Evolutionary conservation across 2,888 invertebrate species (phyloP), one percentile per base, ranked within the genome.

Genomic region (Standfussiana lucernea): DNA sequence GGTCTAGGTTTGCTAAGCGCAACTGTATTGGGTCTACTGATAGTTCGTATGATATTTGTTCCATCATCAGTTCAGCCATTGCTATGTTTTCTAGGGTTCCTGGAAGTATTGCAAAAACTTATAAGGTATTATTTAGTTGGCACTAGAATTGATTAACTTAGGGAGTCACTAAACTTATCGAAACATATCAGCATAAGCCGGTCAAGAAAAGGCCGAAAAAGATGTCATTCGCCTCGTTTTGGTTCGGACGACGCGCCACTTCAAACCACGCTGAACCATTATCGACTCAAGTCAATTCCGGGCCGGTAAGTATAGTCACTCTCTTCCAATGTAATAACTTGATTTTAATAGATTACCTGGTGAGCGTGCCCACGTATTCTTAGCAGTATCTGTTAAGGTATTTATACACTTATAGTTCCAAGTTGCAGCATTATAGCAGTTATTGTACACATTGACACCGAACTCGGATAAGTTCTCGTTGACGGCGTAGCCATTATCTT

Each of bases 41-140:
- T 42, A 97, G 75, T 68, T 90, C 94, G 67, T 93, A 94, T 0
- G 97, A 96, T 84, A 98, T 97, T 83, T 97, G 97, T 82, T 98
- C 98, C 97, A 98, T 97, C 28, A 98, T 94, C 66, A 94, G 91
- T 92, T 98, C 98, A 93, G 89, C 97, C 90, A 97, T 94, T 18
- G 95, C 96, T 8, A 97, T 90, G 45, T 93, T 97, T 92, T 98
- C 97, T 2, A 97, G 92, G 0, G 97, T 95, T 4, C 96, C 97
- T 95, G 84, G 4, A 87, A 86, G 72, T 59, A n/a, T n/a, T 53
- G 1, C 8, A 53, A 32, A 45, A 37, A 59, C 2, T 42, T 42
- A 21, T n/a, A 4, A 37, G 24, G 24, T 8, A 7, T 64, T n/a
- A 15, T 1, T 35, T 40, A 40, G 15, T 64, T 64, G 40, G 3